Evolutionary conservation across 2,797 vertebrate genomes (phyloP).

Genomic region (Sebastes kiyomatsui): DNA sequence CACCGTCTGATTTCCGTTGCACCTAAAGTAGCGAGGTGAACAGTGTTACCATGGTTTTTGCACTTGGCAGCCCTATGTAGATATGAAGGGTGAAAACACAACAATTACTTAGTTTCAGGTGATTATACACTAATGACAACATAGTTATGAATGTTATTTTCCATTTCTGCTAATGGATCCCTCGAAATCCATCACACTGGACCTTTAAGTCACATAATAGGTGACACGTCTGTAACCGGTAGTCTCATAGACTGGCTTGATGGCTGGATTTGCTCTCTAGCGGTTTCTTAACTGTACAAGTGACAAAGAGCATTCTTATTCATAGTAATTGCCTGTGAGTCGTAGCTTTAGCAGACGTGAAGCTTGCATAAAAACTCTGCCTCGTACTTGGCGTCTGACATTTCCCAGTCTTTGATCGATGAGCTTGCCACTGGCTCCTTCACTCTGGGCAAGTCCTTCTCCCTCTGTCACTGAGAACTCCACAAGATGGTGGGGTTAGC

Average conservation of each 20-base stretch:
- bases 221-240: conserved; percentile 26
- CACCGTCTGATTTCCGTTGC: no score
- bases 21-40: no score
- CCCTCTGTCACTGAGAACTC: conserved; percentile 61
- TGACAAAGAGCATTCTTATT: conserved; percentile 34
- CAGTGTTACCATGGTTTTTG: no score
- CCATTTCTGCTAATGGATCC: no score
- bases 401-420: conserved; percentile 78
- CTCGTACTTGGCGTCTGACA: conserved; percentile 70
- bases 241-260: conserved; percentile 41
- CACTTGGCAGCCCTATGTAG: no score
- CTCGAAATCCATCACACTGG: no score
- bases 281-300: conserved; percentile 23
- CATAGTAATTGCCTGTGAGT: conserved; percentile 39
- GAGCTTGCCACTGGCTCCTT: conserved; percentile 73
- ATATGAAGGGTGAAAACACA: not conserved
- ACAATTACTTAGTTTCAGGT: not conserved
- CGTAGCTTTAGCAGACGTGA: conserved; percentile 48
- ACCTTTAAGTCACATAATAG: conserved; percentile 6
- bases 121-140: not conserved
- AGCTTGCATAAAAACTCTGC: conserved; percentile 62
- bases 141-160: not conserved
- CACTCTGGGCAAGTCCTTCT: conserved; percentile 65
- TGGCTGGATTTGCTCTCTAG: conserved; percentile 15
- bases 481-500: conserved; percentile 65